These are phyloP conservation scores for Macroglossus sobrinus DNA, from an alignment of 2,113 vertebrate species.

Conservation along the genomic window DNA sequence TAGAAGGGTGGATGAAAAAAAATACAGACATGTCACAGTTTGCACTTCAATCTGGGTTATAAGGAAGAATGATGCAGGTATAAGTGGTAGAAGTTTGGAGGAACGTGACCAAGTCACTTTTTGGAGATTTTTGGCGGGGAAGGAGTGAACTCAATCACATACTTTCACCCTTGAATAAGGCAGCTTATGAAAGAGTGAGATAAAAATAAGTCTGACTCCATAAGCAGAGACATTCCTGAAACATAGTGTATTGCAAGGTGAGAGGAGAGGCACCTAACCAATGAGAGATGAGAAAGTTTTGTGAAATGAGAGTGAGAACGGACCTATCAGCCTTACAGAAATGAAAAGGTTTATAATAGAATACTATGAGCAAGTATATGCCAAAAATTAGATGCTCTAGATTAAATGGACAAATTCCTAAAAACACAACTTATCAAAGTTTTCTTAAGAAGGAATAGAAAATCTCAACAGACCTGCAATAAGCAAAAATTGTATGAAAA, in stretches of 20 bases:
- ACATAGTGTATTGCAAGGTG: neutral
- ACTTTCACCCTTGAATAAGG: neutral
- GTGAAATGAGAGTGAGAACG: neutral
- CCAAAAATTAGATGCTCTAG: neutral
- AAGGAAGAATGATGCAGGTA: neutral
- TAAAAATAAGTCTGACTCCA: slow-evolving; percentile 11
- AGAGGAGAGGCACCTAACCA: neutral
- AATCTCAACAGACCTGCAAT: neutral
- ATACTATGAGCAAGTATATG: neutral
- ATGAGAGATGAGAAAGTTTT: neutral
- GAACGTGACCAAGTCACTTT: neutral
- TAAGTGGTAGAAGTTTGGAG: neutral
- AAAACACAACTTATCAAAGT: neutral
- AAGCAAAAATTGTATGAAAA: neutral
- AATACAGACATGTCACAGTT: neutral
- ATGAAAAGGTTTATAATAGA: neutral
- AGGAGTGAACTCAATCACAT: neutral
- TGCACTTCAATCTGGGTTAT: neutral
- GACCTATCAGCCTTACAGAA: neutral
- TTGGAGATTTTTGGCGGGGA: neutral
- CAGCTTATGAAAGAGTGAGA: neutral
- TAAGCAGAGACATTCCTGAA: neutral
- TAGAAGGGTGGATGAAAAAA: neutral
- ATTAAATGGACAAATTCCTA: neutral
- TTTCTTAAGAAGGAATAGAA: neutral